Base-by-base conservation (phyloP, 2,888 invertebrate genomes). In the Neoascia interrupta region DNA sequence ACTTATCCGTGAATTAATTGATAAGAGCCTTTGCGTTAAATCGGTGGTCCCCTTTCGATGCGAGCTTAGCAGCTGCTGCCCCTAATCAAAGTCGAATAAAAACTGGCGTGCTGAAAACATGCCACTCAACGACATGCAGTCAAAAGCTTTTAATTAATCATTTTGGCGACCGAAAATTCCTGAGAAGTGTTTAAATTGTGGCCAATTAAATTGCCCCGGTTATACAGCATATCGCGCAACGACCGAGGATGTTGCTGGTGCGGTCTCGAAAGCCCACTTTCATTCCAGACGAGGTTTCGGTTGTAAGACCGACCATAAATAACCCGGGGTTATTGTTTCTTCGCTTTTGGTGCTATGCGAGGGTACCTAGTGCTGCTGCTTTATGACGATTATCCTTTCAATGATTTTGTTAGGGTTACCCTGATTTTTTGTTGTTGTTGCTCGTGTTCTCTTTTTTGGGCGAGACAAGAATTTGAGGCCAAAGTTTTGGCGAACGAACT, bases 331-430 rank as follows among this genome's bases (percentile, higher is more conserved):
- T 76, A 79, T 79, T 73, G 66, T 73, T 79, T 79, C 73, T 54
- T 61, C 18, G 5, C 26, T 26, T 26, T 18, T 36, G 36, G 34
- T 54, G 53, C 43, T 45, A 19, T 10, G 5, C 10, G 37, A 31
- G 45, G 73, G 53, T 28, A 11, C 6, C 19, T n/a, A n/a, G n/a
- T n/a, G 19, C 18, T 49, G 41, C 61, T 61, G 69, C 36, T 75
- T 61, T 75, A 75, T 75, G 73, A 73, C 66, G 73, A 68, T 66
- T 79, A 79, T 79, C 79, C 73, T 73, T 79, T 79, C 73, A 79
- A 73, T 66, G 68, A 68, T 60, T 61, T 73, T 61, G 43, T 73
- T 66, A n/a, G n/a, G n/a, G n/a, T n/a, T n/a, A n/a, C n/a, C n/a
- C n/a, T n/a, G n/a, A n/a, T n/a, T n/a, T n/a, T n/a, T n/a, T n/a